Conservation (phyloP, 2,113 vertebrate genomes). For the Oreochromis aureus region DNA sequence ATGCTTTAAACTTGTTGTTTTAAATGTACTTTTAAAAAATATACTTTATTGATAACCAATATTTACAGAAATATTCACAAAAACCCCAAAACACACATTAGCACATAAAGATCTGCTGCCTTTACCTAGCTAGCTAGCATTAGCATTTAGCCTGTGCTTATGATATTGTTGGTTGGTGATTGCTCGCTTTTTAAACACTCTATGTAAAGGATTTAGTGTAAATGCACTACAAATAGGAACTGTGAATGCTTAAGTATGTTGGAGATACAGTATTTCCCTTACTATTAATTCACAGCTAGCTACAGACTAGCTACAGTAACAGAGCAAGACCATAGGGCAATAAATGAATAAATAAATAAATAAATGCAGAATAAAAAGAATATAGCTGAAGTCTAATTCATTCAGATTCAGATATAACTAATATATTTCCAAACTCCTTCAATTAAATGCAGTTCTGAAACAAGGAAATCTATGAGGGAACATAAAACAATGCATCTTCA, state of each 20-base stretch:
- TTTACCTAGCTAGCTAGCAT: not conserved
- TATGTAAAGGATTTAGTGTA: not conserved
- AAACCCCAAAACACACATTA: not conserved
- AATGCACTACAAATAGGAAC: not conserved
- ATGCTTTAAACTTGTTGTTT: not conserved
- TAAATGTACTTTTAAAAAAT: not conserved
- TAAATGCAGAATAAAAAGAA: not conserved
- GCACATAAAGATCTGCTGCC: not conserved
- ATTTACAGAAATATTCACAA: not conserved
- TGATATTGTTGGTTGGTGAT: not conserved
- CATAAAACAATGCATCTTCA: slow-evolving; percentile 42
- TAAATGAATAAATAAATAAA: not conserved
- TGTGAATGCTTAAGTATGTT: not conserved
- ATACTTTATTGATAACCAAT: not conserved
- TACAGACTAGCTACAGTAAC: not conserved
- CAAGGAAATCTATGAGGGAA: slow-evolving; percentile 72
- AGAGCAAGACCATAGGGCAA: not conserved
- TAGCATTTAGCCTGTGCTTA: not conserved
- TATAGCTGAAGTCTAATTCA: not conserved
- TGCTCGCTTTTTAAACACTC: not conserved
- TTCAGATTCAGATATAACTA: not conserved
- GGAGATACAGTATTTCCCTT: not conserved
- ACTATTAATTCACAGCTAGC: not conserved
- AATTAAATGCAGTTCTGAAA: slow-evolving; percentile 58
- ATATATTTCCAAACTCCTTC: not conserved